phyloP scores from a whole-genome alignment of 2,113 vertebrate species.

The Lepisosteus osseus region DNA sequence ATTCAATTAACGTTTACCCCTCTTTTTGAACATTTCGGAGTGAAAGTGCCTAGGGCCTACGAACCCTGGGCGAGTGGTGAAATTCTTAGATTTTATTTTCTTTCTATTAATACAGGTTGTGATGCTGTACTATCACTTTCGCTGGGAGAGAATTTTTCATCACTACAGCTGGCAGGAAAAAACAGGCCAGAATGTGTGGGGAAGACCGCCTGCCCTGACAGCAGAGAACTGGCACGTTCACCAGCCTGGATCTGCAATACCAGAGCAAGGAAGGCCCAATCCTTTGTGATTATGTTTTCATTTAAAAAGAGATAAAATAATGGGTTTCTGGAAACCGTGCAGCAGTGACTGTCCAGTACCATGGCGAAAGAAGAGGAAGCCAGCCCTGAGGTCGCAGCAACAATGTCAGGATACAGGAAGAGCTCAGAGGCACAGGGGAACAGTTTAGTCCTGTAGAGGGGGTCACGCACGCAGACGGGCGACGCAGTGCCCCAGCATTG shows the following conservation, averaged over 20 bases:
- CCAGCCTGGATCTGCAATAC: not conserved
- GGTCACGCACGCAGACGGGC: not conserved
- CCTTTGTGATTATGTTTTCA: too few relatives aligned
- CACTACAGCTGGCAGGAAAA: constrained; percentile 40
- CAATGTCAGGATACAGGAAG: constrained; percentile 57
- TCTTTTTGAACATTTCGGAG: too few relatives aligned
- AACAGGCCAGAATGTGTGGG: constrained; percentile 1
- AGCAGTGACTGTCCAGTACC: too few relatives aligned
- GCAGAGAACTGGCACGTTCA: not conserved
- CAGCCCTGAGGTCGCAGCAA: constrained; percentile 43
- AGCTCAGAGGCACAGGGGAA: not conserved
- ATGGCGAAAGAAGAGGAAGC: constrained; percentile 36
- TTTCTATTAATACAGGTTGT: constrained; percentile 14
- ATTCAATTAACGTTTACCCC: too few relatives aligned
- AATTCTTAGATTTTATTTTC: constrained; percentile 33
- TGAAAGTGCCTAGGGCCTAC: too few relatives aligned
- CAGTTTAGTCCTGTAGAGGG: not conserved
- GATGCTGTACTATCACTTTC: constrained; percentile 18
- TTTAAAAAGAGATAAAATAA: too few relatives aligned
- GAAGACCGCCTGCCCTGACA: constrained; percentile 16
- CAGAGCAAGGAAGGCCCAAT: too few relatives aligned
- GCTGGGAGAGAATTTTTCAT: constrained; percentile 27
- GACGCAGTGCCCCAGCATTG: not conserved
- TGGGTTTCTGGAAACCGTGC: too few relatives aligned
- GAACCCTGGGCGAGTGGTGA: not conserved